Evolutionary conservation across 1,140 invertebrate genomes (phyloP), one percentile per base, ranked within the genome.

Genomic region (Ceratosolen fusciceps): DNA sequence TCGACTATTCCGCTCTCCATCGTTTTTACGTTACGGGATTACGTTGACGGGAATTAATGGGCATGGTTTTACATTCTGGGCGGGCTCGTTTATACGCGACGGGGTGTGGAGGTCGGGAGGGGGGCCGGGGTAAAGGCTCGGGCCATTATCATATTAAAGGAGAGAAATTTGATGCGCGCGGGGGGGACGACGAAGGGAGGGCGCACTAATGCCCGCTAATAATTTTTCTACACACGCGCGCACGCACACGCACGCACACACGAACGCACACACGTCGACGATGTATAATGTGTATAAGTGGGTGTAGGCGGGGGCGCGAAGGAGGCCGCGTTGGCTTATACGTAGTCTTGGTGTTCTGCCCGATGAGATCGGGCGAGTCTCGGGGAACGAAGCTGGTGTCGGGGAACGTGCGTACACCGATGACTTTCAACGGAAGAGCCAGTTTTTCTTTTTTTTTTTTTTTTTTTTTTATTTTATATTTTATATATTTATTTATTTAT

Each of bases 351-450:
- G 84, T 88, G 87, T 72, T 83, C 87, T 52, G 3, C 77, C 84
- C 83, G 74, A 85, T 82, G 81, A 86, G 82, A 79, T 85, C 86
- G 37, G 85, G 85, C 86, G 85, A 89, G 79, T 87, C 87, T 88
- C 88, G 90, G 72, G 90, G 90, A 77, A 90, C 84, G 80, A 90
- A 7, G 83, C 56, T 90, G 83, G 80, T 89, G 83, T 43, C 88
- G 88, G 77, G 77, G 49, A 8, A 90, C n/a, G n/a, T n/a, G 90
- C 67, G 88, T 88, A 80, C 87, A 87, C 81, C 86, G 85, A 84
- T 89, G 87, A 85, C 87, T 88, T 52, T 8, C 78, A 87, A 86
- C 82, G 89, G 89, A 86, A 90, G 86, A 83, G 87, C 86, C 83
- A 88, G 77, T 86, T 87, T 88, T 29, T 21, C 43, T 3, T 9